Conservation (phyloP, 2,113 vertebrate genomes). For the Mystacornis crossleyi region DNA sequence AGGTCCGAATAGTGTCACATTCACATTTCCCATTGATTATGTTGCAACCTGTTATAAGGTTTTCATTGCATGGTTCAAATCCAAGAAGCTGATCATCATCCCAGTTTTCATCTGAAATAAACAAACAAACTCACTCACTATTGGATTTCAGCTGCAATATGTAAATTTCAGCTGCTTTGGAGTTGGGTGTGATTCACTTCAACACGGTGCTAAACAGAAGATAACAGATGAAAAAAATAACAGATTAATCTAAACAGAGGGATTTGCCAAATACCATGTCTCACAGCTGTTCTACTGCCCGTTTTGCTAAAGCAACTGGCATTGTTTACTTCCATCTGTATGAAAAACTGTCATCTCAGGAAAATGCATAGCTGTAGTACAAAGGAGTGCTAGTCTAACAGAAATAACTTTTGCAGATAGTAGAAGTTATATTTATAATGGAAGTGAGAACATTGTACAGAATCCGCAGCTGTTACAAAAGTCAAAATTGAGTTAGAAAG, state of each 20-base stretch:
- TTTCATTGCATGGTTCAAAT: slow-evolving; percentile 91
- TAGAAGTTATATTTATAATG: neutral
- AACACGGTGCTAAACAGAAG: neutral
- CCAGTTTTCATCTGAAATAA: slow-evolving; percentile 90
- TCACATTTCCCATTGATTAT: slow-evolving; percentile 90
- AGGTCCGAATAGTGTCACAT: slow-evolving; percentile 88
- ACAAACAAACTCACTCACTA: slow-evolving; percentile 37
- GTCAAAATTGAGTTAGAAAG: neutral
- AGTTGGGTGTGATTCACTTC: neutral
- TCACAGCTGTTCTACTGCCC: neutral
- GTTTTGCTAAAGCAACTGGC: slow-evolving; percentile 11
- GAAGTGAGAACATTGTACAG: neutral
- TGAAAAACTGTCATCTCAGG: neutral
- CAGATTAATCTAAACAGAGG: neutral
- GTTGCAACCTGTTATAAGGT: slow-evolving; percentile 91
- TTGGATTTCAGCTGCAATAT: neutral
- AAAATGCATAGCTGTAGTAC: neutral
- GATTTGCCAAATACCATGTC: neutral
- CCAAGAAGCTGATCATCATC: slow-evolving; percentile 89
- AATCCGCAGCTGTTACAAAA: neutral
- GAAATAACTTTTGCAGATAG: slow-evolving; percentile 9
- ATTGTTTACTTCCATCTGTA: neutral
- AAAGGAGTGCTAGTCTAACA: neutral
- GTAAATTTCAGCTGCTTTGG: slow-evolving; percentile 14
- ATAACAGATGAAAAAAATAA: neutral